These are phyloP conservation scores for Lacerta bilineata DNA, from an alignment of 2,797 vertebrate genomes.

Conservation along the genomic window DNA sequence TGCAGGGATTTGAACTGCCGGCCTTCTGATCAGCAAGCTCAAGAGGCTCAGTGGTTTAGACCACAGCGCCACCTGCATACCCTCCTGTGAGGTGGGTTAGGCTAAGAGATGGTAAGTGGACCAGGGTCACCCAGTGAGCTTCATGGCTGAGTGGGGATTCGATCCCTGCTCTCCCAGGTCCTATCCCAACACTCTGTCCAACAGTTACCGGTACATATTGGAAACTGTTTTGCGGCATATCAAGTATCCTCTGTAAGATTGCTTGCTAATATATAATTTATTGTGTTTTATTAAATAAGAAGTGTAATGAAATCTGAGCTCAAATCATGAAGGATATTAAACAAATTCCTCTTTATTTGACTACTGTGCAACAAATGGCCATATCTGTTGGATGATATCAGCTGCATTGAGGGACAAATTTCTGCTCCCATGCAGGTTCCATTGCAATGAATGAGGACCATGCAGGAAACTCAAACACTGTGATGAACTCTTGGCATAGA, in stretches of 20 bases:
- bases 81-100: too few species aligned
- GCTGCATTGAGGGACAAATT: constrained; percentile 17
- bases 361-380: constrained; percentile 11
- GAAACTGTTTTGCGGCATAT: too few species aligned
- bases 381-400: constrained; percentile 57
- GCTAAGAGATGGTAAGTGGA: too few species aligned
- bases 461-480: not conserved
- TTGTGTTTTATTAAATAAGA: constrained; percentile 32
- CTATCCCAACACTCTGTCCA: not conserved
- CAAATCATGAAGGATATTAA: not conserved
- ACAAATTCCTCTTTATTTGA: not conserved
- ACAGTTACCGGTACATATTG: not conserved
- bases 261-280: not conserved
- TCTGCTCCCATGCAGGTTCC: not conserved
- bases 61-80: too few species aligned
- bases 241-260: not conserved
- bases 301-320: constrained; percentile 4
- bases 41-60: too few species aligned
- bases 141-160: too few species aligned
- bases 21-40: too few species aligned
- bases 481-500: constrained; percentile 41
- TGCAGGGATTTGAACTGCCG: too few species aligned
- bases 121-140: too few species aligned
- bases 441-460: not conserved
- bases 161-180: too few species aligned